phyloP scores from a whole-genome alignment of 2,888 invertebrate species.

The Schizotus pectinicornis region DNA sequence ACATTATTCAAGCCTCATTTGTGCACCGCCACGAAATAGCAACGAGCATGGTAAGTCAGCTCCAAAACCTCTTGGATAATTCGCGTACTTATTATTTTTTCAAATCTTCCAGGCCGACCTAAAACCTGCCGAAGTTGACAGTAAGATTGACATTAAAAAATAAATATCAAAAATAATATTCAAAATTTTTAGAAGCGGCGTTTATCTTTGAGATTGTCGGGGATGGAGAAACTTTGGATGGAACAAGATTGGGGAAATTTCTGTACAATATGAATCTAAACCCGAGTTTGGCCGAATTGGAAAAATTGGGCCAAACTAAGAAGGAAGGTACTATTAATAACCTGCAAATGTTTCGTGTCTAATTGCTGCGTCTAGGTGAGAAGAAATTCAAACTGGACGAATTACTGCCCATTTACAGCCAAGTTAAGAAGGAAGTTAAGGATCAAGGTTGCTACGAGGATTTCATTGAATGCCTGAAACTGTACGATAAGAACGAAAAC shows the following conservation, averaged over 20 bases:
- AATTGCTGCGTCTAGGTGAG: conserved; percentile 64
- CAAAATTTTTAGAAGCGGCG: conserved; percentile 43
- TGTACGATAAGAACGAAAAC: conserved; percentile 98
- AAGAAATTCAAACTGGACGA: conserved; percentile 93
- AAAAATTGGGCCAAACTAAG: conserved; percentile 92
- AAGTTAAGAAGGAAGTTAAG: conserved; percentile 84
- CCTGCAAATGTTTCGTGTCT: background rate
- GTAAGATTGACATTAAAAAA: conserved; percentile 39
- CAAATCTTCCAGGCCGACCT: conserved; percentile 44
- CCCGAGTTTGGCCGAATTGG: conserved; percentile 90
- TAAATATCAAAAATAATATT: background rate
- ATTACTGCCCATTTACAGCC: conserved; percentile 94
- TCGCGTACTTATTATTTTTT: no score
- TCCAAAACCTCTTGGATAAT: background rate
- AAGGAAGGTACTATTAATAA: conserved; percentile 53
- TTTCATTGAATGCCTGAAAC: conserved; percentile 98
- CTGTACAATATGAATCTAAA: conserved; percentile 91
- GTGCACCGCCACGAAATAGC: conserved; percentile 32
- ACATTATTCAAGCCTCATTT: conserved; percentile 39
- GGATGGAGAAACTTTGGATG: conserved; percentile 84
- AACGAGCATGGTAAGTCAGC: conserved; percentile 32
- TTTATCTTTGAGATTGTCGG: conserved; percentile 49
- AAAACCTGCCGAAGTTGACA: conserved; percentile 47
- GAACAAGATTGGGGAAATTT: conserved; percentile 86
- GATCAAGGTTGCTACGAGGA: conserved; percentile 98